These are phyloP conservation scores for Cyaniris semiargus DNA, from an alignment of 2,888 invertebrate species.

Conservation along the genomic window DNA sequence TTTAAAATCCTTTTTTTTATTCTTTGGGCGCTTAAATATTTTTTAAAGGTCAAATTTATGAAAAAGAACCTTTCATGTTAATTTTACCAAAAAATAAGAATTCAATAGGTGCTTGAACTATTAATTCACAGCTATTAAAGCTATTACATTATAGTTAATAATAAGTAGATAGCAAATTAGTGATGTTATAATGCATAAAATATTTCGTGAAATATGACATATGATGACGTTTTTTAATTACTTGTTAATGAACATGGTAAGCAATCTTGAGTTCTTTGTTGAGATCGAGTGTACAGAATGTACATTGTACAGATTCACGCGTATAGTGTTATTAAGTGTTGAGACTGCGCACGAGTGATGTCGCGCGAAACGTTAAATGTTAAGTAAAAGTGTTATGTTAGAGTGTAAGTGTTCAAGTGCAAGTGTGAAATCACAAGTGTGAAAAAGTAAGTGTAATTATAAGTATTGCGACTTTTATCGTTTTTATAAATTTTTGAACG, in stretches of 20 bases:
- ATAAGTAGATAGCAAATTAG: background rate
- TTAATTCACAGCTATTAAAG: too few species aligned
- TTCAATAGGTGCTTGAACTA: too few species aligned
- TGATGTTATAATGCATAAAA: background rate
- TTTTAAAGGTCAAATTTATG: too few species aligned
- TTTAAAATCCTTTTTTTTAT: too few species aligned
- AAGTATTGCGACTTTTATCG: background rate
- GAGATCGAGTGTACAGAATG: background rate
- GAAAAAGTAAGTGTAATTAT: background rate
- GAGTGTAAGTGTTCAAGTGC: background rate
- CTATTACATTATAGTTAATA: too few species aligned
- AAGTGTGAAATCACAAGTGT: background rate
- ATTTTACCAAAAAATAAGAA: too few species aligned
- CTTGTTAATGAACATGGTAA: background rate
- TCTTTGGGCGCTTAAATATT: too few species aligned
- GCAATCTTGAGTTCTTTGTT: background rate
- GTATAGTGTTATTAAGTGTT: background rate
- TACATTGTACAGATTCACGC: background rate
- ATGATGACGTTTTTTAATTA: background rate
- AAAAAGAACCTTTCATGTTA: too few species aligned
- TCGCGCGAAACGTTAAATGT: background rate
- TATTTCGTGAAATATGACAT: background rate
- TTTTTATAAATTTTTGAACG: background rate
- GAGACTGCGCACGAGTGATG: constrained; percentile 8
- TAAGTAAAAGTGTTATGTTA: constrained; percentile 1